Base-by-base conservation (phyloP, 2,113 vertebrate species). In the Zosterops hypoxanthus region DNA sequence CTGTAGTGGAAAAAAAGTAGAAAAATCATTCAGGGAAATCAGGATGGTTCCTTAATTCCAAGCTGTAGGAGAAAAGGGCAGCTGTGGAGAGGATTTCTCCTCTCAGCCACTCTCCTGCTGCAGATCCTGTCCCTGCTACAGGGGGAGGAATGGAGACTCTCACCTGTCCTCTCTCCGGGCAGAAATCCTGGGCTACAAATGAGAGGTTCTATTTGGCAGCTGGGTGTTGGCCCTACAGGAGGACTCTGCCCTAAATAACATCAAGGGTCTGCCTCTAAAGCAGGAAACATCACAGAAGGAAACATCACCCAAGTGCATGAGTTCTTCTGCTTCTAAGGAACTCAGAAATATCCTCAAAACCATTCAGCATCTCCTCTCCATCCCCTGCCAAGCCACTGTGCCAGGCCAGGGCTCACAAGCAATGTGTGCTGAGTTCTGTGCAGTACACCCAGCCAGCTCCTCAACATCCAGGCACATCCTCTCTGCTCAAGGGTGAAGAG, bases 381-480 rank as follows among this genome's bases (percentile, higher is more conserved):
- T 8, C 24, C 66, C 39, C 24, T 53, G 44, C 63, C 59, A 63
- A 70, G 56, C 39, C 69, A 31, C n/a, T 7, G 28, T 41, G 34
- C 53, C n/a, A 47, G 36, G 28, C 39, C 36, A 34, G 42, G n/a
- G 31, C 34, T 81, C 57, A 49, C 53, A 49, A 0, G 2, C 23
- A 8, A 5, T 5, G 28, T 8, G 53, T 8, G 53, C 0, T 11
- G 11, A 44, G 2, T 53, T 82, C 5, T 39, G 25, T 29, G 69
- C 39, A 49, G 23, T 1, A 16, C 33, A 31, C 3, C 41, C 44
- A 20, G 49, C 26, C 14, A 71, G 47, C 29, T 59, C 59, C 75
- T 72, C 46, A 59, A 47, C 16, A 34, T 5, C 17, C 82, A 68
- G 19, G 56, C 15, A 64, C 57, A 33, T 60, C 22, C 36, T 46